Conservation (phyloP, 1,140 invertebrate species). For the Diabrotica virgifera region DNA sequence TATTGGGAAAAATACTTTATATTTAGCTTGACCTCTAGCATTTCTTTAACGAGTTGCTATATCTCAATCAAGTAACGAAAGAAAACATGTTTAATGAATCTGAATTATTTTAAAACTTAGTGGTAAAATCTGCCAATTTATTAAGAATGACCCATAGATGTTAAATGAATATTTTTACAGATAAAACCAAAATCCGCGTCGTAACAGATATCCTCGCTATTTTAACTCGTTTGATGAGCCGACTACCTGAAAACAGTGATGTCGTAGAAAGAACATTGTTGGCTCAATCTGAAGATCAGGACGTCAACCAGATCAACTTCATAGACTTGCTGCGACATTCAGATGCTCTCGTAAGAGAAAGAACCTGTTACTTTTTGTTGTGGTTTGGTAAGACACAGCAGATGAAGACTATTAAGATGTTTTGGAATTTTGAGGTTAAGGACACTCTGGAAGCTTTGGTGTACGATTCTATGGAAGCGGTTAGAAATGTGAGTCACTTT, state of each 20-base stretch:
- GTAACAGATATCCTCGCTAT: conserved; percentile 68
- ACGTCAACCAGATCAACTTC: conserved; percentile 52
- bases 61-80: too few relatives aligned
- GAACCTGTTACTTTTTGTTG: conserved; percentile 65
- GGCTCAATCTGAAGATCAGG: conserved; percentile 40
- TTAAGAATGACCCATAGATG: too few relatives aligned
- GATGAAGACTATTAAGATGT: conserved; percentile 59
- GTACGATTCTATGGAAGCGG: conserved; percentile 52
- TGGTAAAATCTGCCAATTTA: too few relatives aligned
- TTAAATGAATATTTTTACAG: conserved; percentile 46
- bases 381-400: conserved; percentile 60
- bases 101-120: too few relatives aligned
- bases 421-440: conserved; percentile 59
- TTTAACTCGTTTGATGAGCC: conserved; percentile 70
- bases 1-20: too few relatives aligned
- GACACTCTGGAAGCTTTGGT: conserved; percentile 55
- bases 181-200: conserved; percentile 58
- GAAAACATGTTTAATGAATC: too few relatives aligned
- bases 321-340: conserved; percentile 59
- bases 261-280: conserved; percentile 71
- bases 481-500: conserved; percentile 51
- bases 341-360: conserved; percentile 58
- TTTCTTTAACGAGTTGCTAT: too few relatives aligned
- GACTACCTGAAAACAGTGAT: conserved; percentile 69
- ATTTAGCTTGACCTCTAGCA: too few relatives aligned